These are phyloP conservation scores for Leptothorax acervorum DNA, from an alignment of 2,888 invertebrate genomes.

Conservation along the genomic window DNA sequence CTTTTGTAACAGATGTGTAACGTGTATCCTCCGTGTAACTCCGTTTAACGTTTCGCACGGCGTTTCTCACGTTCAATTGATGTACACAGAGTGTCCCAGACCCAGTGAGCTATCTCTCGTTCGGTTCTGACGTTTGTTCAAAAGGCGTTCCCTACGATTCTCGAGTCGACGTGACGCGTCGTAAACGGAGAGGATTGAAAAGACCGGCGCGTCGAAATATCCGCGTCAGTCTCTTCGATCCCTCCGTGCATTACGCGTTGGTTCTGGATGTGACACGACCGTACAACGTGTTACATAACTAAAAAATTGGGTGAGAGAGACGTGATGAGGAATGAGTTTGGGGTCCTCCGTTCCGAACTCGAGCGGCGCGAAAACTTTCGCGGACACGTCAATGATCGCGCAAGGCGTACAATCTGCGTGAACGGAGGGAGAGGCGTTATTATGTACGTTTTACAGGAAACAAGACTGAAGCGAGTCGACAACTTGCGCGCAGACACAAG, in stretches of 20 bases:
- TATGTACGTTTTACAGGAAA: slow-evolving; percentile 5
- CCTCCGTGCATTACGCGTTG: neutral
- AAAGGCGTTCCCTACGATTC: neutral
- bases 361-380: slow-evolving; percentile 43
- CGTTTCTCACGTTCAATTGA: neutral
- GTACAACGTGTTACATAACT: neutral
- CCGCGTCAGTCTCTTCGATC: neutral
- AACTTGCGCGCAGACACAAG: slow-evolving; percentile 18
- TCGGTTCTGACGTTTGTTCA: neutral
- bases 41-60: neutral
- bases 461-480: neutral
- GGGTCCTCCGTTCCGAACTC: neutral
- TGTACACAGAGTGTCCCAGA: neutral
- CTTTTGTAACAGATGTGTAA: slow-evolving; percentile 17
- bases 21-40: neutral
- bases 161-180: neutral
- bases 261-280: neutral
- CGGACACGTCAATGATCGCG: slow-evolving; percentile 55
- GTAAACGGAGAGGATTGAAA: neutral
- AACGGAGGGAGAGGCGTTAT: slow-evolving; percentile 13
- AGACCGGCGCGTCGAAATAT: neutral
- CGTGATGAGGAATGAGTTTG: neutral
- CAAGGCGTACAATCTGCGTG: slow-evolving; percentile 51
- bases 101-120: neutral
- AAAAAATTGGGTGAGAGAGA: neutral